A percentile compares a stretch with the other conserved stretches of the same genome.
Evolutionary conservation across 2,888 invertebrate genomes (phyloP).

Genomic region (Hirtodrosophila histrioides): DNA sequence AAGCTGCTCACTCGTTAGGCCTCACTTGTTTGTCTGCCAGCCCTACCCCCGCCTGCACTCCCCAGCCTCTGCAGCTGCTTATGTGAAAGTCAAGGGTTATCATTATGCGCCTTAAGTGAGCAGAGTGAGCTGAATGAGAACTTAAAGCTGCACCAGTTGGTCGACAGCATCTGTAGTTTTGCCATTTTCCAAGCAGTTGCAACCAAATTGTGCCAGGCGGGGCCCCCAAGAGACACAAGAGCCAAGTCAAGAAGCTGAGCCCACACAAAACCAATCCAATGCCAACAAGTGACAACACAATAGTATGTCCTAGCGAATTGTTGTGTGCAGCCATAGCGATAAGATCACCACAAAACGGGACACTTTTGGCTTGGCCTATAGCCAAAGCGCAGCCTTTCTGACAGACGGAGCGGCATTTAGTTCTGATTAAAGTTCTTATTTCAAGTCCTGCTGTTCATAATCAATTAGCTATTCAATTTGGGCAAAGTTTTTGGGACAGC

Average conservation of each 20-base stretch:
- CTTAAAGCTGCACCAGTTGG: constrained; percentile 31
- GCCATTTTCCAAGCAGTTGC: constrained; percentile 73
- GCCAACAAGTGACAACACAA: constrained; percentile 63
- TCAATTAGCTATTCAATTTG: constrained; percentile 77
- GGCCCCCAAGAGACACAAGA: constrained; percentile 38
- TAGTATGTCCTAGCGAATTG: constrained; percentile 41
- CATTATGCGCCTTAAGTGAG: constrained; percentile 66
- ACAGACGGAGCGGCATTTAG: background rate
- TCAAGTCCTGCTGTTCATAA: constrained; percentile 41
- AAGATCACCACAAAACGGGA: constrained; percentile 73
- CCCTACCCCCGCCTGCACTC: background rate
- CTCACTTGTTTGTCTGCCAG: constrained; percentile 58
- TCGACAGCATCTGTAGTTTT: constrained; percentile 43
- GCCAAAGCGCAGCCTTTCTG: constrained; percentile 41
- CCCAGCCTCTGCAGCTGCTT: constrained; percentile 34
- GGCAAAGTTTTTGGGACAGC: constrained; percentile 45
- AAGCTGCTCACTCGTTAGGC: constrained; percentile 73
- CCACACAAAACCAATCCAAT: constrained; percentile 35
- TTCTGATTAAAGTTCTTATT: constrained; percentile 54
- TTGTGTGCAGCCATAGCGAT: constrained; percentile 60
- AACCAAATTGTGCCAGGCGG: constrained; percentile 60
- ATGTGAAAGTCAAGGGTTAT: constrained; percentile 75
- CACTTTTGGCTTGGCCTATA: constrained; percentile 60
- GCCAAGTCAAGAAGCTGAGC: constrained; percentile 35
- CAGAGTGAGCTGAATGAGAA: constrained; percentile 27